These are phyloP conservation scores for Heteropelma amictum DNA, from an alignment of 2,888 invertebrate species.

Conservation along the genomic window DNA sequence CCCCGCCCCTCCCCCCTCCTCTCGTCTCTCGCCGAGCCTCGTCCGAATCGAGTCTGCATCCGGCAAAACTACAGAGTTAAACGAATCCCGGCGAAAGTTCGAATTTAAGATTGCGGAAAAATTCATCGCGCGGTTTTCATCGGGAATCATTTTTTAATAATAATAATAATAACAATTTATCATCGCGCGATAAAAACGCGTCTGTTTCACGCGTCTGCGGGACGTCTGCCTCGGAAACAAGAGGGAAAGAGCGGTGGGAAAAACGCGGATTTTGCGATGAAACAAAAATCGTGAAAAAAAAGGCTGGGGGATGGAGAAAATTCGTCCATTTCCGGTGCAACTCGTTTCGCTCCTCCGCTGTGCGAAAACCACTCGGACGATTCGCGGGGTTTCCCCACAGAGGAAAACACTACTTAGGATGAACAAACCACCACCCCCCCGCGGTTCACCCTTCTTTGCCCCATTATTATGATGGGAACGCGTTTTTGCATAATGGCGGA, in stretches of 20 bases:
- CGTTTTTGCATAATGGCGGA: conserved; percentile 45
- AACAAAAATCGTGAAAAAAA: background rate
- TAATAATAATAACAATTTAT: no score
- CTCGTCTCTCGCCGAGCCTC: no score
- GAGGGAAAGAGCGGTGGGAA: background rate
- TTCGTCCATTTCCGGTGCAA: background rate
- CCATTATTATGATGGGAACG: conserved; percentile 49
- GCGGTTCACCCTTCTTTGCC: background rate
- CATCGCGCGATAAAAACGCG: no score
- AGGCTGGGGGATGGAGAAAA: background rate
- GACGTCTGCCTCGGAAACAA: background rate
- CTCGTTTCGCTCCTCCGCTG: conserved; percentile 14
- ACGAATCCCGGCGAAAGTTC: no score
- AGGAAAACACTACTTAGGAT: conserved; percentile 42
- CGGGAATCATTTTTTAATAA: no score
- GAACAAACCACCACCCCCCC: conserved; percentile 6
- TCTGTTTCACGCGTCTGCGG: no score
- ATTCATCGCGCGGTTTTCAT: no score
- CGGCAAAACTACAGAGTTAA: no score
- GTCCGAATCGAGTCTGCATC: no score
- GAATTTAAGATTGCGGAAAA: no score
- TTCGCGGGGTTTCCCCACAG: conserved; percentile 15
- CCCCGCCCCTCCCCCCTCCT: no score
- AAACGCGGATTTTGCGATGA: background rate
- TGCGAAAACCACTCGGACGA: conserved; percentile 31